Evolutionary conservation across 2,113 vertebrate genomes (phyloP), one percentile per base, ranked within the genome.

Genomic region (Polyodon spathula): DNA sequence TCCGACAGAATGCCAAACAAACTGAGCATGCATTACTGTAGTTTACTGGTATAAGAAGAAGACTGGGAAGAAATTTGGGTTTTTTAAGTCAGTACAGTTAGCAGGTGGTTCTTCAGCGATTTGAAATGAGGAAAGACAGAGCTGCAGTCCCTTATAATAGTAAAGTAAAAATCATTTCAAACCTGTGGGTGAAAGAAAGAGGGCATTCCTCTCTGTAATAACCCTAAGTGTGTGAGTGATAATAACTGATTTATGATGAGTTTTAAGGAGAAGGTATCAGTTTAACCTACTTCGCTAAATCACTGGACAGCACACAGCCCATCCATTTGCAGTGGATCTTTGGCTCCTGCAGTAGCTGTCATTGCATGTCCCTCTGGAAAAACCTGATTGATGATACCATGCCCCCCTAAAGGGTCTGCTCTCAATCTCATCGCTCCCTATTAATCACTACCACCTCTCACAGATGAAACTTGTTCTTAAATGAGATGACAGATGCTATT

Each of bases 191-290:
- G 27, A 27, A 27, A 27, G 27, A 27, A 27, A 27, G 27, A 27
- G 27, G 27, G 27, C 27, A 27, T 27, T 27, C 27, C 27, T 27
- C 27, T 27, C 27, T 27, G 27, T 27, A 27, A 27, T 27, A 27
- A 27, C 27, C 27, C 27, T 27, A 1, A 27, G 27, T 3, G 3
- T 27, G 27, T 27, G 27, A 27, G 27, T 27, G 27, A 27, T 27
- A 27, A 27, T 56, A 39, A 37, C 53, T 14, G 12, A 50, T 50
- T 12, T 50, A 50, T 12, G 48, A 50, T 10, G 12, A 53, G 37
- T 43, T 40, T 43, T 41, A 54, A 41, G 51, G 40, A 62, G 52
- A 52, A 54, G 52, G 48, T 61, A 62, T 62, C 51, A 40, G 39
- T 40, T 59, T 43, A 58, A 46, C 37, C n/a, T 5, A 40, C 40